Evolutionary conservation across 2,888 invertebrate species (phyloP), one percentile per base, ranked within the genome.

Genomic region (Drosophila eohydei): DNA sequence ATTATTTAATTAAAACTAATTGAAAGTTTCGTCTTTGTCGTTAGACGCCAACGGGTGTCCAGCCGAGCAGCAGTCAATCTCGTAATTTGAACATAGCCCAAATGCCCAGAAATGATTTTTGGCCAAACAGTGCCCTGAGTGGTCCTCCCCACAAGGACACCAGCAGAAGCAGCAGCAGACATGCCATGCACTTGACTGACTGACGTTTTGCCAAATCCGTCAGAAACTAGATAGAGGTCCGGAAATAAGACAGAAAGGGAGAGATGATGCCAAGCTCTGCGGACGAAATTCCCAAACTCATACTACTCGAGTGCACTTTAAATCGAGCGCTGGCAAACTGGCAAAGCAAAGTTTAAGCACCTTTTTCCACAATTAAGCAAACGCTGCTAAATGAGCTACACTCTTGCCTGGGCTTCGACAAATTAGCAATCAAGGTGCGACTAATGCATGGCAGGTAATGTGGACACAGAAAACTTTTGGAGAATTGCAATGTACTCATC

Each of bases 1-100:
- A 70, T 72, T 76, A 88, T 86, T 88, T 88, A 83, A 86, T 88
- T 88, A 88, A 86, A 86, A 86, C 74, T 77, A 86, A 86, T 83
- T 80, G 78, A 78, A 86, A 86, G 78, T 83, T 77, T 83, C 70
- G 70, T 58, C 52, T 61, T 54, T 43, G 36, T 44, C 50, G 34
- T 26, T 40, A 40, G 36, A 1, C 40, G 54, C 54, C 28, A n/a
- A n/a, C 44, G 61, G 62, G 55, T 41, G 70, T 16, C 46, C 61
- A 51, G 57, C 36, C 52, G 46, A 64, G 66, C 78, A 71, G 66
- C 74, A 83, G 84, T 84, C 82, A 78, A 84, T 87, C 73, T 80
- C 80, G 78, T 75, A 82, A 80, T 86, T 86, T 73, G 61, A 65
- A 65, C 52, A 58, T 65, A 66, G 72, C 76, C 63, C 65, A 54